Base-by-base conservation (phyloP, 2,888 invertebrate genomes). In the Cremastinae sp. region DNA sequence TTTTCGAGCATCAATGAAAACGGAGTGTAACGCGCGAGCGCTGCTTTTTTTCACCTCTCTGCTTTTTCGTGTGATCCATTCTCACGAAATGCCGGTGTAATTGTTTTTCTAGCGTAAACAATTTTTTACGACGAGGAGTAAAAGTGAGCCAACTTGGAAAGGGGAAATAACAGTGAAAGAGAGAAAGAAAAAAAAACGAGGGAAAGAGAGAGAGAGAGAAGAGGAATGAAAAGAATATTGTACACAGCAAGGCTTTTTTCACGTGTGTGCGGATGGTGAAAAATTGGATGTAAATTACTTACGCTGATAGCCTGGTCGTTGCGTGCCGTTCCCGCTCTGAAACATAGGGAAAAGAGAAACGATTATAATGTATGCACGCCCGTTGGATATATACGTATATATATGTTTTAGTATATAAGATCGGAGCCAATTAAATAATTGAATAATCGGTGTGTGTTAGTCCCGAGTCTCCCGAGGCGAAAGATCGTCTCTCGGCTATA, bases 291-390 rank as follows among this genome's bases (percentile, higher is more conserved):
- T 69, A 61, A 72, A 61, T 82, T 91, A 92, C 92, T 92, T 90
- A 92, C 92, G 91, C 89, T 80, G 91, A 89, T 79, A 90, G 87
- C 80, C 91, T 88, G 81, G 86, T 89, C 76, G 90, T 82, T 79
- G 84, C 82, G 81, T 91, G 91, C 82, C 91, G 90, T 82, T 91
- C 91, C 77, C 91, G 90, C 87, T 91, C 92, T 92, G 91, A 82
- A 92, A 92, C 88, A 91, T 84, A 89, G 84, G 77, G 78, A 82
- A 84, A 84, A 28, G 79, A 80, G 73, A 81, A 62, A 71, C 75
- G 76, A 71, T 68, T 74, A 73, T 71, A 61, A 78, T 66, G 43
- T 78, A 68, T 68, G 20, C 49, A 62, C 36, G 49, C 72, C 74
- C 66, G 43, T 54, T 8, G 28, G 59, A 16, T 53, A 70, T 34